Conservation (phyloP, 2,113 vertebrate species). For the Eubucco bourcierii region DNA sequence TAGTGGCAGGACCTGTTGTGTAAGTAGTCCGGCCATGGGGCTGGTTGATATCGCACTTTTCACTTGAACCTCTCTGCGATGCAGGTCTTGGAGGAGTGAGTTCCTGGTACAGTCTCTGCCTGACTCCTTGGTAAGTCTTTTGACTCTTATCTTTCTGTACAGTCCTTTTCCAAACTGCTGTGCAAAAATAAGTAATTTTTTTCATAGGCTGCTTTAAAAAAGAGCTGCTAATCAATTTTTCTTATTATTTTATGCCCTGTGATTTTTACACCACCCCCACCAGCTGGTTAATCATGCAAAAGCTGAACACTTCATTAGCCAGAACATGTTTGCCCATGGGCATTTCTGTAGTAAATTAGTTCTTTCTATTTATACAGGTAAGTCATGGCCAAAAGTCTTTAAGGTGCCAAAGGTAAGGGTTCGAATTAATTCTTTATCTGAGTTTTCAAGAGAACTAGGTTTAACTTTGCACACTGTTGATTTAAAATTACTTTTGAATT, state of each 20-base stretch:
- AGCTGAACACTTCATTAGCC: constrained; percentile 95
- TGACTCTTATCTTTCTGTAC: constrained; percentile 22
- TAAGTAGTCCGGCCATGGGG: constrained; percentile 13
- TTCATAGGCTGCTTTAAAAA: constrained; percentile 81
- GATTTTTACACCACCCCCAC: constrained; percentile 90
- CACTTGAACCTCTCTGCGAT: constrained; percentile 34
- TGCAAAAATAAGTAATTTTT: constrained; percentile 57
- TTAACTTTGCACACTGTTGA: constrained; percentile 43
- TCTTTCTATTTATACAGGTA: constrained; percentile 89
- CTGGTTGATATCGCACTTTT: constrained; percentile 43
- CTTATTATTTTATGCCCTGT: constrained; percentile 93
- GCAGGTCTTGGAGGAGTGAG: constrained; percentile 43
- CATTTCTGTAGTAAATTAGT: constrained; percentile 86
- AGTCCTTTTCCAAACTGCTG: constrained; percentile 47
- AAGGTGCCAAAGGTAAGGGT: constrained; percentile 81
- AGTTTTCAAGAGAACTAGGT: constrained; percentile 53
- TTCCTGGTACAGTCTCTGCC: constrained; percentile 4
- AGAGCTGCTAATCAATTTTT: constrained; percentile 91
- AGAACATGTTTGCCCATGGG: constrained; percentile 92
- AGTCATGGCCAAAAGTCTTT: constrained; percentile 84
- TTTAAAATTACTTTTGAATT: constrained; percentile 51
- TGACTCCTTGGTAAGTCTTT: constrained; percentile 57
- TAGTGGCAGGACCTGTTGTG: constrained; percentile 60
- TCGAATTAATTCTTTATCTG: constrained; percentile 72
- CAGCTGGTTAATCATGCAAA: constrained; percentile 94